Evolutionary conservation across 2,888 invertebrate species (phyloP), one percentile per base, ranked within the genome.

Genomic region (Myathropa florea): DNA sequence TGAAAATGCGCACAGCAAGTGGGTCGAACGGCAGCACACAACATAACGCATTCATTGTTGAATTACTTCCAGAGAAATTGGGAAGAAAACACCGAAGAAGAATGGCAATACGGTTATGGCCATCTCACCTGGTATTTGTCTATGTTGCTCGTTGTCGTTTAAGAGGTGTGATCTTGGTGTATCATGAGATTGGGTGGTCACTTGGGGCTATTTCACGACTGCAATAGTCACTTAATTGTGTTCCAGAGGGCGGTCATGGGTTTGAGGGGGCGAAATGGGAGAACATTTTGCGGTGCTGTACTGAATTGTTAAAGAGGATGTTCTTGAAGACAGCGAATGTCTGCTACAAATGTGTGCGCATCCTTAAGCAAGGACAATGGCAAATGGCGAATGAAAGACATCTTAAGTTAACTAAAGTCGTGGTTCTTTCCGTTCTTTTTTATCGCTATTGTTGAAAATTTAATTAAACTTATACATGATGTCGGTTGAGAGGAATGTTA

Each of bases 21-120:
- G 36, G 55, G 60, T 23, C 24, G 28, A 14, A 30, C 18, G 30
- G 57, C 59, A n/a, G 30, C 23, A 60, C 59, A 73, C 65, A 78
- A 75, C 82, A 70, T 86, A 83, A 83, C 78, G 86, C 86, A 83
- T 86, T 86, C 73, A 83, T 86, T 86, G 86, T 86, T 75, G 65
- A 83, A 78, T 86, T 83, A 85, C 82, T 85, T 82, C 77, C 82
- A 82, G 68, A 59, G 82, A 82, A 85, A 82, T 78, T 82, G 77
- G 65, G 82, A 82, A 77, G 70, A 79, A 70, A 64, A 73, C 64
- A 76, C 64, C 26, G 28, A 65, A 36, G 28, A 59, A 61, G 60
- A 57, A 75, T 36, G 26, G 39, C 75, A 75, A 64, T 78, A 78
- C 73, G 70, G 78, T 75, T 78, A 71, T 75, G 78, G 79, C 23